Evolutionary conservation across 2,113 vertebrate genomes (phyloP), one percentile per base, ranked within the genome.

Genomic region (Marmota flaviventris): DNA sequence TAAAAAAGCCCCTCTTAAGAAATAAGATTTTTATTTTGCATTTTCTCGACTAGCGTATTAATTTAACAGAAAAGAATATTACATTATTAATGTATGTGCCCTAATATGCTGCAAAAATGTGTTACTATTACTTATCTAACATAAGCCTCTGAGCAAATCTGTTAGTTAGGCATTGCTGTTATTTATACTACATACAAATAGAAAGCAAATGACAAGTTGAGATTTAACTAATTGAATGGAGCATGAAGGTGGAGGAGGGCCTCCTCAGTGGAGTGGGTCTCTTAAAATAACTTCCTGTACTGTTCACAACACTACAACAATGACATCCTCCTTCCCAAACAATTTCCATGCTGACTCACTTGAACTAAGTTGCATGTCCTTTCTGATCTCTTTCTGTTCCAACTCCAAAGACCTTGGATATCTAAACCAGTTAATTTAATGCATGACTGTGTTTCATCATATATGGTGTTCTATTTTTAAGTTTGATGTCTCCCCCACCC

Each of bases 181-280:
- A 81, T n/a, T 90, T 69, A 85, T 22, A 77, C 7, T 72, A 70
- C 25, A 69, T 12, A 73, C 1, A 61, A 10, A 67, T 84, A 4
- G 78, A 4, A 73, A 67, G 81, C 69, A 78, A 11, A 17, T 29
- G 12, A 0, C 8, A 25, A 39, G 75, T 7, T 65, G 53, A 17
- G 13, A 42, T 53, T 83, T 91, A 83, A n/a, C 8, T n/a, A 65
- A 48, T 58, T 63, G 32, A 53, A 16, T 42, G 24, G 73, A 78
- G 18, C 16, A 58, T 39, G 1, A 8, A 72, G 1, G 22, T 70
- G 12, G 9, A 6, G 3, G 18, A 58, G 12, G 20, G 8, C 0
- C 25, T 51, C 4, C 12, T 18, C 9, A 42, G 3, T 9, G 29
- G 48, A 69, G 12, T 72, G 1, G 13, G 17, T 79, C 48, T 3